These are phyloP conservation scores for Atherinomorus stipes DNA, from an alignment of 2,113 vertebrate genomes.

Conservation along the genomic window DNA sequence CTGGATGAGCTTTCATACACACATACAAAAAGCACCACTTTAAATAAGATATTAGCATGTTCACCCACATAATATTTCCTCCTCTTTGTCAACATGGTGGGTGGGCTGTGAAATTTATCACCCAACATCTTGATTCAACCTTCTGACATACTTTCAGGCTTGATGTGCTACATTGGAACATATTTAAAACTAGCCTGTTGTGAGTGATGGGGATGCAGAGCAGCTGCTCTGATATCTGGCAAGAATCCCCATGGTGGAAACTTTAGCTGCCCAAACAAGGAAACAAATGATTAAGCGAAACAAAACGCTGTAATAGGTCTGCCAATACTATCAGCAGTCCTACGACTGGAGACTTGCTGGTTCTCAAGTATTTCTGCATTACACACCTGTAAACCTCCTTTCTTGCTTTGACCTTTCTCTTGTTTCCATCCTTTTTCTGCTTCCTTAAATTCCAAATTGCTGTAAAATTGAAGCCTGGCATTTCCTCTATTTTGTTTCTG, in stretches of 20 bases:
- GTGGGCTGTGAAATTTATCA: conserved; percentile 14
- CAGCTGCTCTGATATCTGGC: no score
- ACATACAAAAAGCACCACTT: no score
- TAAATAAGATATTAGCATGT: no score
- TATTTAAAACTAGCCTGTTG: not conserved
- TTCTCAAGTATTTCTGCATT: not conserved
- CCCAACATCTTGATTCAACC: conserved; percentile 8
- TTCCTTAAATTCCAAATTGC: not conserved
- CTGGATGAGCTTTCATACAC: no score
- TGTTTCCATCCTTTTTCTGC: not conserved
- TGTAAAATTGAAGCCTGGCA: not conserved
- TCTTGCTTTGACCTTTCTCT: not conserved
- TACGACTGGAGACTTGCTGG: conserved; percentile 23
- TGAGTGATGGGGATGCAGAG: not conserved
- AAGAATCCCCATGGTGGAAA: conserved; percentile 13
- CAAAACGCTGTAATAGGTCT: conserved; percentile 22
- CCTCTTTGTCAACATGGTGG: not conserved
- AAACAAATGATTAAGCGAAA: conserved; percentile 27
- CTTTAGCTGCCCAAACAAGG: conserved; percentile 21
- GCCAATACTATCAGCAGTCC: conserved; percentile 4
- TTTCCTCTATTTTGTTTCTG: not conserved
- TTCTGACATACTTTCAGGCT: not conserved
- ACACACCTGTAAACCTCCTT: not conserved
- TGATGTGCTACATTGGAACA: not conserved
- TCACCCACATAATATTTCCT: no score